Evolutionary conservation across 2,797 vertebrate genomes (phyloP).

Genomic region (Dendrocincla fuliginosa): DNA sequence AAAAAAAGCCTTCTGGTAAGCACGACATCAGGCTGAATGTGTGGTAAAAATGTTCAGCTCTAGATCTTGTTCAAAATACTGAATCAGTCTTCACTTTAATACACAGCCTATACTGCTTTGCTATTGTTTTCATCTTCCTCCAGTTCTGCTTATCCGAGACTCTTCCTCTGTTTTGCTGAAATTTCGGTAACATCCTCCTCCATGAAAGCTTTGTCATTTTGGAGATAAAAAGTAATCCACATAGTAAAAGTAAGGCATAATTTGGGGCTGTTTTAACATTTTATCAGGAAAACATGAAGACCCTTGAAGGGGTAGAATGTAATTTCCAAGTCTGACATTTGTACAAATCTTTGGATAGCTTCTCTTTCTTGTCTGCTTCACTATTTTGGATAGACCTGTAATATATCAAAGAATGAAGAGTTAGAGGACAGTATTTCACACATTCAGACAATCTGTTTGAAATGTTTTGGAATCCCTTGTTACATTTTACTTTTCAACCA

Average conservation of each 20-base stretch:
- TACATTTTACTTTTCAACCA: background rate
- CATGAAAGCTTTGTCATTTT: background rate
- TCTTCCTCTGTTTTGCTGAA: background rate
- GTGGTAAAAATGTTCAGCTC: background rate
- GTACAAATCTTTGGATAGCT: background rate
- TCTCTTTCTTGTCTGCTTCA: background rate
- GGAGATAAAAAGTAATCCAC: background rate
- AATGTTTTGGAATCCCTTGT: background rate
- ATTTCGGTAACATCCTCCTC: background rate
- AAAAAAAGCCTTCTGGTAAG: background rate
- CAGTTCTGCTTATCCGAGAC: background rate
- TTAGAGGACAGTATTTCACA: background rate
- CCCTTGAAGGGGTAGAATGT: background rate
- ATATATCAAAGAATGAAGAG: background rate
- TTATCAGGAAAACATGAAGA: background rate
- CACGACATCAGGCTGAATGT: accelerated
- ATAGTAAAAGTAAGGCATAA: background rate
- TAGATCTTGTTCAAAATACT: background rate
- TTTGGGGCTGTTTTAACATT: background rate
- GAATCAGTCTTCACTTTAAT: background rate
- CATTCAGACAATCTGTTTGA: background rate
- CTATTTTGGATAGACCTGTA: background rate
- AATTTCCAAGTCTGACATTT: background rate
- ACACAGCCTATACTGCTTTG: background rate
- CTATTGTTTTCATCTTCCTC: background rate